Evolutionary conservation across 2,888 invertebrate genomes (phyloP).

Genomic region (Argyra leucocephala): DNA sequence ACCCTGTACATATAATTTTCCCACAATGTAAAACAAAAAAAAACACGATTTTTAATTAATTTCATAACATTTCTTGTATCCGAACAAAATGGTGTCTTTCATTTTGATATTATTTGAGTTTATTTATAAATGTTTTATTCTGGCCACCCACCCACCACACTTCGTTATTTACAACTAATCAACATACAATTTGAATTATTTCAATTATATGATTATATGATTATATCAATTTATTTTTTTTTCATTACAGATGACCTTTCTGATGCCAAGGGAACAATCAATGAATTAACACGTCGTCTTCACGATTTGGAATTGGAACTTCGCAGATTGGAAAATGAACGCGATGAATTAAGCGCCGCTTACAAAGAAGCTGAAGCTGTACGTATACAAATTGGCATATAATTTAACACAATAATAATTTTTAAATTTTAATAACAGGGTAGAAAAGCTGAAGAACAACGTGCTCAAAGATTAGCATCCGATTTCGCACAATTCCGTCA

Average conservation of each 20-base stretch:
- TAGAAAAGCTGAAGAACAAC: slow-evolving; percentile 94
- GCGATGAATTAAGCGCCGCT: slow-evolving; percentile 94
- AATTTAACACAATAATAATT: too few species aligned
- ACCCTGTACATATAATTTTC: too few species aligned
- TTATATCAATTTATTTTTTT: neutral
- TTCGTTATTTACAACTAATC: too few species aligned
- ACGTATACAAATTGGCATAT: slow-evolving; percentile 44
- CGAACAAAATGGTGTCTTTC: too few species aligned
- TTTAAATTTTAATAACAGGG: slow-evolving; percentile 48
- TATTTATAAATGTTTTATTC: too few species aligned
- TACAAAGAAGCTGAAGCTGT: slow-evolving; percentile 98
- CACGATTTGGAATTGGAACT: slow-evolving; percentile 96
- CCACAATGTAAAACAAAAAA: too few species aligned
- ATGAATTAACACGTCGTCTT: slow-evolving; percentile 92
- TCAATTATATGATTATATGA: neutral
- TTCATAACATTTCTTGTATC: too few species aligned
- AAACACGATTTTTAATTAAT: too few species aligned
- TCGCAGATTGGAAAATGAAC: slow-evolving; percentile 96
- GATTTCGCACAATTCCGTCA: slow-evolving; percentile 91
- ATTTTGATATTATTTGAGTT: too few species aligned
- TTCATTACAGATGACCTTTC: slow-evolving; percentile 73
- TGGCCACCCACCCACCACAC: too few species aligned
- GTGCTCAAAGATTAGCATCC: slow-evolving; percentile 82
- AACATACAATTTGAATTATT: too few species aligned
- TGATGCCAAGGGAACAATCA: slow-evolving; percentile 86